Evolutionary conservation across 2,797 vertebrate genomes (phyloP).

Genomic region (Prunella strophiata): DNA sequence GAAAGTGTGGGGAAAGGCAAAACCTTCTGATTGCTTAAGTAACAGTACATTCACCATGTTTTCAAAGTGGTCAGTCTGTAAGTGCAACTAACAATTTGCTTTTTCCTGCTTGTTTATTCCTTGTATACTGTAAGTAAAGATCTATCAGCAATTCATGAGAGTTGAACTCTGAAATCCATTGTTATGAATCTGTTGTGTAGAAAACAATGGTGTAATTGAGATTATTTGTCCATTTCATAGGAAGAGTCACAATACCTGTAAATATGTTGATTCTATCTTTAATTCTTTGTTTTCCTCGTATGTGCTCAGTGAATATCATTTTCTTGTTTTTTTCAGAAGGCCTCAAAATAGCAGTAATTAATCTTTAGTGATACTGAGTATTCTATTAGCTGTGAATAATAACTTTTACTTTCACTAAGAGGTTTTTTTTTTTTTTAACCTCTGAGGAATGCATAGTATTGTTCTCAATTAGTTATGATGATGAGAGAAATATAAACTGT

Average conservation of each 20-base stretch:
- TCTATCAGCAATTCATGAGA: background rate
- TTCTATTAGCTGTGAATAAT: constrained; percentile 19
- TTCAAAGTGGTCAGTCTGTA: background rate
- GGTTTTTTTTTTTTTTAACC: background rate
- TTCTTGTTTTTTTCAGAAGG: constrained; percentile 5
- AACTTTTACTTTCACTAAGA: constrained; percentile 1
- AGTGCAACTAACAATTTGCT: background rate
- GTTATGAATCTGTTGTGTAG: background rate
- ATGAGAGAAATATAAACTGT: background rate
- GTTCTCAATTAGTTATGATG: background rate
- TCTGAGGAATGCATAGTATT: background rate
- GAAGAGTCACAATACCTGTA: background rate
- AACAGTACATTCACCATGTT: background rate
- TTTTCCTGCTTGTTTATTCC: background rate
- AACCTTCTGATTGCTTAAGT: background rate
- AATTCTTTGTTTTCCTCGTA: background rate
- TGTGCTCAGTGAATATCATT: background rate
- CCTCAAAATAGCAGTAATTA: constrained; percentile 36
- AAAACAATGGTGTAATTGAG: background rate
- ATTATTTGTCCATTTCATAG: background rate
- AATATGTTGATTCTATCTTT: background rate
- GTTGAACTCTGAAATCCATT: background rate
- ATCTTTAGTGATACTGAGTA: constrained; percentile 3
- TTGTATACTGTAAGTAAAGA: background rate
- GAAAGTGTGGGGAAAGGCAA: background rate